Evolutionary conservation across 1,140 invertebrate genomes (phyloP).

Genomic region (Mizuhopecten yessoensis): DNA sequence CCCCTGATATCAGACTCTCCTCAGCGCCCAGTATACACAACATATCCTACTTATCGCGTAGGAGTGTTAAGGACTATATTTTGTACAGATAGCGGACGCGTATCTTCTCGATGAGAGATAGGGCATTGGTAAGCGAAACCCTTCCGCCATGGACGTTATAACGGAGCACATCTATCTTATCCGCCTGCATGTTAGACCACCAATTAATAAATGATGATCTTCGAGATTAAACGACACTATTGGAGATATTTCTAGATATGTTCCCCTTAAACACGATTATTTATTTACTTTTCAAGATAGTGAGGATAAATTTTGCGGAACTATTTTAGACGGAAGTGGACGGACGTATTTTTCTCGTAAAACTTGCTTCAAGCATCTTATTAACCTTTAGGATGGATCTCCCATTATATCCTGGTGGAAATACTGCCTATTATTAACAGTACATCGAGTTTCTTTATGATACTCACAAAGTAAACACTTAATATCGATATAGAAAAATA

Average conservation of each 20-base stretch:
- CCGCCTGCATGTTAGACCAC: not conserved
- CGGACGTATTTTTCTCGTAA: not conserved
- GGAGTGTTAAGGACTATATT: constrained; percentile 33
- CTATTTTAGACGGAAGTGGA: constrained; percentile 19
- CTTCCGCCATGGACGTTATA: constrained; percentile 3
- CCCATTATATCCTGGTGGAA: not conserved
- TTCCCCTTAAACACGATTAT: constrained; percentile 23
- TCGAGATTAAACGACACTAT: not conserved
- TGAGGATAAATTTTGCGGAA: constrained; percentile 34
- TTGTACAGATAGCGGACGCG: not conserved
- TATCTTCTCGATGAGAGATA: constrained; percentile 15
- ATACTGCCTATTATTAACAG: no score
- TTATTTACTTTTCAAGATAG: constrained; percentile 36
- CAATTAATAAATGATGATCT: constrained; percentile 29
- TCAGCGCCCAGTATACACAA: constrained; percentile 8
- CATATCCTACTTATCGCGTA: not conserved
- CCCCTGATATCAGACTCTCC: constrained; percentile 16
- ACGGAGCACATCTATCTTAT: not conserved
- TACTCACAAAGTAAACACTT: no score
- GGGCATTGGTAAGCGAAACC: not conserved
- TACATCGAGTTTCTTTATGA: no score
- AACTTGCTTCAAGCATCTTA: not conserved
- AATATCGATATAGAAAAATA: no score
- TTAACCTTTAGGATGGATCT: not conserved
- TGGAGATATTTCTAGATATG: constrained; percentile 28